Evolutionary conservation across 2,888 invertebrate species (phyloP), one percentile per base, ranked within the genome.

Genomic region (Bembecia ichneumoniformis): DNA sequence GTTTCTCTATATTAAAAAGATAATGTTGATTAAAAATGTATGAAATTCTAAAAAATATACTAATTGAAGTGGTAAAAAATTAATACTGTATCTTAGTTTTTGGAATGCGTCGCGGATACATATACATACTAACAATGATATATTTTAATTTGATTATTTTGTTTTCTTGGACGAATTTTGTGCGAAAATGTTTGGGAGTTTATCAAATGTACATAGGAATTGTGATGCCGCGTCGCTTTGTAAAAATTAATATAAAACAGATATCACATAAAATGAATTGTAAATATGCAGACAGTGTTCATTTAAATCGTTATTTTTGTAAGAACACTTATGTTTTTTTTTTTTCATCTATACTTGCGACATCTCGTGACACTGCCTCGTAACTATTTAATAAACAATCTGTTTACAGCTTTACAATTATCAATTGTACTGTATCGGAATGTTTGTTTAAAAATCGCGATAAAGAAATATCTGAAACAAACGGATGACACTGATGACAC

Each of bases 291-390:
- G 66, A 77, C 71, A 68, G 74, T 81, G 79, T 82, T 81, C 80
- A 78, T 77, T 82, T 73, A 76, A 77, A 82, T 73, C 77, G 72
- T 82, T 82, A 77, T 77, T 82, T 81, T 80, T 83, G 77, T 77
- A 78, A 75, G 76, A 69, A 76, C 77, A 77, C 74, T 13, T 13
- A 14, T 44, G 13, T 15, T 44, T 44, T 44, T 16, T 44, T 44
- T 16, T 44, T 44, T 44, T 11, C 13, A 5, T 14, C 11, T 13
- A 16, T 15, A 44, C 16, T 11, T 7, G 53, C 60, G 58, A 60
- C 57, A 66, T 65, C 59, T 71, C 69, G 73, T 69, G 75, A 61
- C 71, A 66, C 66, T 59, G 51, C 9, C 28, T 28, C 28, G 28
- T 2, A 28, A 28, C 28, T 28, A 28, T 28, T 9, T 28, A 2